A percentile compares a stretch with the other conserved stretches of the same genome.
Conservation (phyloP, 2,113 vertebrate genomes). For the Saccopteryx leptura region DNA sequence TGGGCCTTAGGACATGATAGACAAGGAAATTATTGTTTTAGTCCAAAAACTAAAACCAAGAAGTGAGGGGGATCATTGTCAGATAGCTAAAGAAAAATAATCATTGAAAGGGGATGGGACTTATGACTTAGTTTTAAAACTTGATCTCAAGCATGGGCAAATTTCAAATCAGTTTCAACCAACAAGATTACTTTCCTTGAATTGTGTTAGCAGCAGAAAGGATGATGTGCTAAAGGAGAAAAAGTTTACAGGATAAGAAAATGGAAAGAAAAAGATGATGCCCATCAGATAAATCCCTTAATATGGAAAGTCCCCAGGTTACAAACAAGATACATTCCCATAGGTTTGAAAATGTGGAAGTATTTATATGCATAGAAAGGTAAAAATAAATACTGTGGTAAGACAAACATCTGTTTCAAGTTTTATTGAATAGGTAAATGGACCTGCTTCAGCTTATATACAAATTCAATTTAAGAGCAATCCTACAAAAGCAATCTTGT, state of each 20-base stretch:
- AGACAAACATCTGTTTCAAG: too few species aligned
- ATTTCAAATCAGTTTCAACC: background rate
- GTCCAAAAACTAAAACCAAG: constrained; percentile 17
- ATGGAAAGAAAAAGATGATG: background rate
- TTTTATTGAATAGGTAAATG: too few species aligned
- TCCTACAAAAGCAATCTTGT: too few species aligned
- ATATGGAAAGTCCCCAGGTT: too few species aligned
- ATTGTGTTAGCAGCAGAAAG: background rate
- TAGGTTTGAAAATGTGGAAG: too few species aligned
- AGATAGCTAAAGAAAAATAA: background rate
- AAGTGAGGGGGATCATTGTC: background rate
- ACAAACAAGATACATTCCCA: too few species aligned
- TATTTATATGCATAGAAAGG: too few species aligned
- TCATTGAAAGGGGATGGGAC: background rate
- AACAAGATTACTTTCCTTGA: background rate
- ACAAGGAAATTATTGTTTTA: background rate
- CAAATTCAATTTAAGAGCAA: too few species aligned
- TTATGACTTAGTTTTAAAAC: constrained; percentile 26
- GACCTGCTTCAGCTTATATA: too few species aligned
- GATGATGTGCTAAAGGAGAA: background rate
- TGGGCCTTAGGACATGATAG: background rate
- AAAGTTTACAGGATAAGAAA: constrained; percentile 40
- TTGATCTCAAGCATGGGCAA: background rate
- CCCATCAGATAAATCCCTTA: background rate
- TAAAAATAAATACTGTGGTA: too few species aligned